phyloP scores from a whole-genome alignment of 1,140 invertebrate genomes.

The Conopomorpha cramerella region DNA sequence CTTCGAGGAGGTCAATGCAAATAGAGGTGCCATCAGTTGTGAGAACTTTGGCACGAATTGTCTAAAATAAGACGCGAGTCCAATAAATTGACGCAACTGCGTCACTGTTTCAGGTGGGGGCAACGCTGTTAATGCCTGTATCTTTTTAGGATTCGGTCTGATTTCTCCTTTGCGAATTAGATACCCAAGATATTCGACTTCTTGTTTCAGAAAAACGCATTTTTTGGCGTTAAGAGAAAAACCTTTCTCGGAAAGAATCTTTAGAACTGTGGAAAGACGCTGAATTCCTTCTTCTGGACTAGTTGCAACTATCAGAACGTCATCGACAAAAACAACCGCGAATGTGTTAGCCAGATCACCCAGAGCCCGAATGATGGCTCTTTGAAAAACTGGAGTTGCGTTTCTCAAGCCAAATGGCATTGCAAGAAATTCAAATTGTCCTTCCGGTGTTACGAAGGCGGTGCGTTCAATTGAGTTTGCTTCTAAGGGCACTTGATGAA shows the following conservation, averaged over 20 bases:
- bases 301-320: background rate
- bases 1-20: background rate
- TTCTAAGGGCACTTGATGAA: background rate
- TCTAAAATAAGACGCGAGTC: constrained; percentile 9
- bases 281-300: background rate
- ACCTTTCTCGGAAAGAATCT: constrained; percentile 2
- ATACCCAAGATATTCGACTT: constrained; percentile 6
- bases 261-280: background rate
- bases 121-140: constrained; percentile 3
- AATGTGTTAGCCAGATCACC: background rate
- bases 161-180: background rate
- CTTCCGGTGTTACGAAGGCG: constrained; percentile 7
- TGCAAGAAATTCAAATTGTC: constrained; percentile 15
- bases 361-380: constrained; percentile 6
- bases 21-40: constrained; percentile 1
- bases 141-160: background rate
- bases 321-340: background rate
- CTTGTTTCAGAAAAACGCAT: background rate
- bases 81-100: constrained; percentile 2
- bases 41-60: constrained; percentile 14
- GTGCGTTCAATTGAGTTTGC: background rate
- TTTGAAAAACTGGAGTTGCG: constrained; percentile 13
- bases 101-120: constrained; percentile 10
- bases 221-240: constrained; percentile 4
- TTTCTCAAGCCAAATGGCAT: constrained; percentile 20